Percentiles rank a stretch among this genome's conserved stretches.
These are phyloP conservation scores for Lineus longissimus DNA, from an alignment of 1,140 invertebrate genomes.

Conservation along the genomic window DNA sequence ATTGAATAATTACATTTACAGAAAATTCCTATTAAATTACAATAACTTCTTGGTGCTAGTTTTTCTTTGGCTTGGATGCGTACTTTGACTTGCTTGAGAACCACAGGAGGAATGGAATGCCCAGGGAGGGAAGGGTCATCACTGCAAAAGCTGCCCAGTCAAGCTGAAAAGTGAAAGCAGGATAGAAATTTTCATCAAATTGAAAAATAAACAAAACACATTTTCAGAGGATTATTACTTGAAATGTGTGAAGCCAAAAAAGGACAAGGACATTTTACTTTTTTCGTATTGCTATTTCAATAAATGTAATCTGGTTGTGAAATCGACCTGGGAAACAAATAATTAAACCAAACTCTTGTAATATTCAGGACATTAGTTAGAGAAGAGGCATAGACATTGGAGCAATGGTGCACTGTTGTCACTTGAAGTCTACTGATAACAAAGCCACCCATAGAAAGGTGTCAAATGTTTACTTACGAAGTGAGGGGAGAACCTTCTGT, in stretches of 20 bases:
- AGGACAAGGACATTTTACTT: not conserved
- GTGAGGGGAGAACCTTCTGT: slow-evolving; percentile 96
- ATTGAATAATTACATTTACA: no score
- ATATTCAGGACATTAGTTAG: no score
- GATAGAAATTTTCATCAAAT: not conserved
- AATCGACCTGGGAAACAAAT: no score
- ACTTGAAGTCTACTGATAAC: no score
- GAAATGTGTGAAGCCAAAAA: not conserved
- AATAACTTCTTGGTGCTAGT: slow-evolving; percentile 15
- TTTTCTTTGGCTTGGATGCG: slow-evolving; percentile 59
- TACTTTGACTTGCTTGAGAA: slow-evolving; percentile 93
- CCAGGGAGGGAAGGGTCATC: slow-evolving; percentile 90
- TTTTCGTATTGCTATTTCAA: not conserved
- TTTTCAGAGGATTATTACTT: not conserved
- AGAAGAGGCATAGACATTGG: no score
- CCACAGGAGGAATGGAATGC: slow-evolving; percentile 92
- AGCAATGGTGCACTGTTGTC: no score
- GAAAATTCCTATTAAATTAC: not conserved
- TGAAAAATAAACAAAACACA: not conserved
- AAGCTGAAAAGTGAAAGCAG: slow-evolving; percentile 59
- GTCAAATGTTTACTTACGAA: slow-evolving; percentile 63
- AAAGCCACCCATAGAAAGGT: no score
- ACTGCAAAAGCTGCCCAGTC: slow-evolving; percentile 96
- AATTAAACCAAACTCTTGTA: no score
- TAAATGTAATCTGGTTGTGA: no score